These are phyloP conservation scores for Periphyllus acericola DNA, from an alignment of 2,888 invertebrate species.

Conservation along the genomic window DNA sequence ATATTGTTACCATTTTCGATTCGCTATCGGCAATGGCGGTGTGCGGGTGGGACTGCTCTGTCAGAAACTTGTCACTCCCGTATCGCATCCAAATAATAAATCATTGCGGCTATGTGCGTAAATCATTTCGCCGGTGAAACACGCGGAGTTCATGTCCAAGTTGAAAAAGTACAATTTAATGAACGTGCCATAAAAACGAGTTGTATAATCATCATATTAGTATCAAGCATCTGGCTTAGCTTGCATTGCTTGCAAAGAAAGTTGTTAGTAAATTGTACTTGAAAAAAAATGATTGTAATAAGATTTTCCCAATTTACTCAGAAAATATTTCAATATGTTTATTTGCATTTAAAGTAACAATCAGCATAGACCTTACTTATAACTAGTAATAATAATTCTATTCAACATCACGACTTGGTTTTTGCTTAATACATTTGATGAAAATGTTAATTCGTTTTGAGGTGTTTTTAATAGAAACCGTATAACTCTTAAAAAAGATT, in stretches of 20 bases:
- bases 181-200: neutral
- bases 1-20: neutral
- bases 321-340: no score
- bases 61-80: neutral
- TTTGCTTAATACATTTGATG: no score
- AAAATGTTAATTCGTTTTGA: no score
- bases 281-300: neutral
- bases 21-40: neutral
- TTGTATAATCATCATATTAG: neutral
- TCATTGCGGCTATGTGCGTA: neutral
- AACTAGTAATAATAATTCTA: no score
- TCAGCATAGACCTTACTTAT: no score
- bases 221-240: neutral
- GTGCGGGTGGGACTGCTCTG: neutral
- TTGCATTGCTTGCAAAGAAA: neutral
- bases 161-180: constrained; percentile 20
- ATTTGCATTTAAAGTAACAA: no score
- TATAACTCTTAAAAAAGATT: no score
- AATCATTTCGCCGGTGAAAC: constrained; percentile 13
- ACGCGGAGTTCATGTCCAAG: neutral
- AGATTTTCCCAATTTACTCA: no score
- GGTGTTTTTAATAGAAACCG: no score
- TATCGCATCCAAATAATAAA: constrained; percentile 13
- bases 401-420: no score
- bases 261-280: neutral